Evolutionary conservation across 2,113 vertebrate species (phyloP).

Genomic region (Stegostoma tigrinum): DNA sequence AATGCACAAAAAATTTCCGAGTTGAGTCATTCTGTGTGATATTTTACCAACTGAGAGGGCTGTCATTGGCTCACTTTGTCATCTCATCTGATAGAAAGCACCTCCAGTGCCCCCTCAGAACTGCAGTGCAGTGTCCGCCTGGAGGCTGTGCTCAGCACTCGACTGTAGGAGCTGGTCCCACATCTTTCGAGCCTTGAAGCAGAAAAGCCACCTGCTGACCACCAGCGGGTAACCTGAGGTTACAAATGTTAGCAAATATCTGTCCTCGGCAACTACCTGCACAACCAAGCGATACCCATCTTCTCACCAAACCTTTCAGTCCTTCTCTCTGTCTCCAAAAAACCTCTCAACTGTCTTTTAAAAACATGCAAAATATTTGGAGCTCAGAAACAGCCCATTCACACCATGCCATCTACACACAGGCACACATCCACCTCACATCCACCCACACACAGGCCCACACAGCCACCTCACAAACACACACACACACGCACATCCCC

Average conservation of each 20-base stretch:
- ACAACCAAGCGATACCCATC: slow-evolving; percentile 8
- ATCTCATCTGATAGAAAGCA: not conserved
- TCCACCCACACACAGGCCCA: too few relatives aligned
- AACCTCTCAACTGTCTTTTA: not conserved
- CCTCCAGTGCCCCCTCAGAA: not conserved
- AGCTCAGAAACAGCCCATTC: not conserved
- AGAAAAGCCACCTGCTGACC: not conserved
- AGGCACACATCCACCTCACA: not conserved
- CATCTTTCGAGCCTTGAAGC: not conserved
- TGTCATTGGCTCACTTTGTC: not conserved
- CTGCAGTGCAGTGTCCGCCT: not conserved
- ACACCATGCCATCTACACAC: not conserved
- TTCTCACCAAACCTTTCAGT: not conserved
- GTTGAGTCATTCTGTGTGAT: not conserved
- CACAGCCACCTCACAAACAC: too few relatives aligned
- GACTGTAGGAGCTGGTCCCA: not conserved
- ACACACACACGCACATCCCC: too few relatives aligned
- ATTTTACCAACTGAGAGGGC: not conserved
- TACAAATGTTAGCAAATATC: not conserved
- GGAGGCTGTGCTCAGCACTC: not conserved
- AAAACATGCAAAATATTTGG: not conserved
- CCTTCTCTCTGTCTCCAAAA: not conserved
- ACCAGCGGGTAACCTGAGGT: not conserved
- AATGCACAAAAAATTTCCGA: not conserved
- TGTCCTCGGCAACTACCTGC: not conserved